phyloP scores from a whole-genome alignment of 2,888 invertebrate species.

The Apamea anceps region DNA sequence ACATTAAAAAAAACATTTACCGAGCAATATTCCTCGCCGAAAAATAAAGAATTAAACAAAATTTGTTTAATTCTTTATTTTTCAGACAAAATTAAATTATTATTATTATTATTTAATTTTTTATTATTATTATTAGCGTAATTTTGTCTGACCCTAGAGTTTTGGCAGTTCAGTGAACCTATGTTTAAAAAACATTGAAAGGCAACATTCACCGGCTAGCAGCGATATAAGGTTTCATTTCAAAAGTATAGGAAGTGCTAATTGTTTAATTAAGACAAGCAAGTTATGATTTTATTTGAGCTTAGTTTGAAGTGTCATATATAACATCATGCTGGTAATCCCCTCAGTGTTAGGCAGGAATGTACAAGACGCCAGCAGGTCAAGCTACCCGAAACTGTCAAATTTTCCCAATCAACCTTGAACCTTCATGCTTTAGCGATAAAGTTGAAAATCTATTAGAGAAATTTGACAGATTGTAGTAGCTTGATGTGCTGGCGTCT shows the following conservation, averaged over 20 bases:
- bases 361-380: no score
- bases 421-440: no score
- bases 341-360: background rate
- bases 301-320: background rate
- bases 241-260: background rate
- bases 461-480: no score
- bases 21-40: background rate
- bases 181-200: conserved; percentile 22
- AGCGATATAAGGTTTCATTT: conserved; percentile 20
- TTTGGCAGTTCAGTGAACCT: background rate
- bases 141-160: conserved; percentile 11
- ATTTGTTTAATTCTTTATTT: no score
- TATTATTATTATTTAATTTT: no score
- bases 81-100: no score
- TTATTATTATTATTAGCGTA: no score
- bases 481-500: no score
- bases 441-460: no score
- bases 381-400: no score
- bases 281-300: conserved; percentile 1
- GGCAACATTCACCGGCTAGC: conserved; percentile 17
- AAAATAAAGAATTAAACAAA: background rate
- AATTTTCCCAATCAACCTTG: no score
- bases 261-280: background rate
- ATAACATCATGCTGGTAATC: background rate
- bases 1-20: background rate